Evolutionary conservation across 2,113 vertebrate genomes (phyloP).

Genomic region (Epinephelus cyanopodus): DNA sequence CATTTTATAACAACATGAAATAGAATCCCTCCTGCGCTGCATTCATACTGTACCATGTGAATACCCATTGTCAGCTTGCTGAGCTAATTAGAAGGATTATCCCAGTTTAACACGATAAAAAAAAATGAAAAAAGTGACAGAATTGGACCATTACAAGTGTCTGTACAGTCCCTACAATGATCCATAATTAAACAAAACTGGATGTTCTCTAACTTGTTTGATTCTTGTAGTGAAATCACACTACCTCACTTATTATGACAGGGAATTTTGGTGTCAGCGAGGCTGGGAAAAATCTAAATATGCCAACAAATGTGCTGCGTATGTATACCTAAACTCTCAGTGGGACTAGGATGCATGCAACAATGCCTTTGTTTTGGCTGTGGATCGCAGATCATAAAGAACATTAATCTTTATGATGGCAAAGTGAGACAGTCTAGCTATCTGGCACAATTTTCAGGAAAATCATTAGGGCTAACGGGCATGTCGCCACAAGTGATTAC

Average conservation of each 20-base stretch:
- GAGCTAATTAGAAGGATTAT: constrained; percentile 13
- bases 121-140: background rate
- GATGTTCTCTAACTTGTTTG: background rate
- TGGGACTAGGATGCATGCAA: background rate
- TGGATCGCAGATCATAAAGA: too few relatives aligned
- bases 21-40: background rate
- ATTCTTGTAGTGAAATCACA: background rate
- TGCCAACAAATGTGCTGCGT: background rate
- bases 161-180: background rate
- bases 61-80: background rate
- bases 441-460: background rate
- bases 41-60: background rate
- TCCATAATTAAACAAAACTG: background rate
- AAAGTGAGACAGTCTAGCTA: background rate
- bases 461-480: background rate
- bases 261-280: background rate
- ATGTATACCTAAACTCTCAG: background rate
- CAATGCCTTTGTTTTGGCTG: background rate
- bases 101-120: background rate
- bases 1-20: background rate
- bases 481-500: too few relatives aligned
- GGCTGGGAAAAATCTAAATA: background rate
- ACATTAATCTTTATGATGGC: background rate
- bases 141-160: background rate
- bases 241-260: background rate